Conservation (phyloP, 92 coral and sea anemone genomes). For the Zoanthus sansibaricus region DNA sequence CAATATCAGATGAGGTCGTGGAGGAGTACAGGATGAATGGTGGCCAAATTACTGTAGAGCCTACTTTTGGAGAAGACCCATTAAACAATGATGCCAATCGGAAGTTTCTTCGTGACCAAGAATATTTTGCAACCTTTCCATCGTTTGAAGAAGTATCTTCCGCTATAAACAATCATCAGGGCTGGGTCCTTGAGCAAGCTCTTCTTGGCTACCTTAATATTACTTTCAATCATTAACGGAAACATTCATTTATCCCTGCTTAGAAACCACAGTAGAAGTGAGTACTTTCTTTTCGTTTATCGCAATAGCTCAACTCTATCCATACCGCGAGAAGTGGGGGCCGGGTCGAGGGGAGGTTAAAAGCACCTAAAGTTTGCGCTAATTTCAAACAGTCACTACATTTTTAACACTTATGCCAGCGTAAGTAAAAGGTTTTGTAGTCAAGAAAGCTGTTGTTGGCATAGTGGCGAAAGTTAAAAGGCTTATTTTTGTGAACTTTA, state of each 20-base stretch:
- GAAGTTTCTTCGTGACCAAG: constrained; percentile 3
- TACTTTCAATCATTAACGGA: neutral
- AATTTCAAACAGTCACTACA: neutral
- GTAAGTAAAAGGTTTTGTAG: neutral
- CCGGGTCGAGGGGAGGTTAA: neutral
- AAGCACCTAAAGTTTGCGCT: neutral
- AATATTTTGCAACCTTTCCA: neutral
- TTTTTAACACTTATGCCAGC: neutral
- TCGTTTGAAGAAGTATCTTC: constrained; percentile 11
- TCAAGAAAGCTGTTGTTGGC: neutral
- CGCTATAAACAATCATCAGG: constrained; percentile 5
- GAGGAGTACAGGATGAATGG: constrained; percentile 9
- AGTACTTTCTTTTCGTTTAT: neutral
- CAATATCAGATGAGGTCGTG: constrained; percentile 2
- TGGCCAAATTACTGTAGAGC: constrained; percentile 1
- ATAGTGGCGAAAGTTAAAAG: neutral
- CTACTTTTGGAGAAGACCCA: constrained; percentile 12
- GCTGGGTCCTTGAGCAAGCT: constrained; percentile 5
- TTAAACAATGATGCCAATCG: neutral
- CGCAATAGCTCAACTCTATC: neutral
- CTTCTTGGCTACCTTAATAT: neutral
- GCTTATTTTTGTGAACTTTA: neutral
- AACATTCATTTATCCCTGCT: neutral
- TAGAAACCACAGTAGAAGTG: neutral
- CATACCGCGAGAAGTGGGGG: neutral